Evolutionary conservation across 2,888 invertebrate genomes (phyloP).

Genomic region (Adelphocoris suturalis): DNA sequence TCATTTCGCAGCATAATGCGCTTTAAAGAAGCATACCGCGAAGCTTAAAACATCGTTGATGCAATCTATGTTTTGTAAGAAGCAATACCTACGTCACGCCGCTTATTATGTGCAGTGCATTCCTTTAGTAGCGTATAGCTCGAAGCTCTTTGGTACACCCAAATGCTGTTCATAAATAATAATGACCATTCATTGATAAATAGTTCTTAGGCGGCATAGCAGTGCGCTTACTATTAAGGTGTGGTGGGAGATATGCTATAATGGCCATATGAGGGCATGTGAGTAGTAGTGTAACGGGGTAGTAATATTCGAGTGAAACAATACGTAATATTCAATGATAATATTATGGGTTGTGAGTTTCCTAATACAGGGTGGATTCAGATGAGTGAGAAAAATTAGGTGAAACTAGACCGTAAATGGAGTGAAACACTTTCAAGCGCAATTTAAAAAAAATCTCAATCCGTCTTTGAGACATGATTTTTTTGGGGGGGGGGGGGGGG

Average conservation of each 20-base stretch:
- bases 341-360: background rate
- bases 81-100: constrained; percentile 49
- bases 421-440: too few species aligned
- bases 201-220: background rate
- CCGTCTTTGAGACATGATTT: too few species aligned
- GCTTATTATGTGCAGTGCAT: constrained; percentile 34
- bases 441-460: too few species aligned
- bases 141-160: constrained; percentile 6
- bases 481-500: too few species aligned
- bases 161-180: background rate
- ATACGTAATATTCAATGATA: too few species aligned
- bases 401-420: too few species aligned
- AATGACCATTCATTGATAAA: background rate
- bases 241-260: background rate
- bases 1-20: background rate
- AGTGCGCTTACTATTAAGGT: constrained; percentile 28
- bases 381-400: too few species aligned
- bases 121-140: background rate
- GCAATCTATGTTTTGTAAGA: constrained; percentile 25
- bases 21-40: constrained; percentile 21
- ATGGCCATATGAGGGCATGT: background rate
- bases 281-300: background rate
- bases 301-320: background rate
- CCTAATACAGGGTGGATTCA: too few species aligned
- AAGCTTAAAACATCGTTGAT: constrained; percentile 27